phyloP scores from a whole-genome alignment of 37 sponge, comb jelly and placozoan species.

The Petrosia ficiformis region DNA sequence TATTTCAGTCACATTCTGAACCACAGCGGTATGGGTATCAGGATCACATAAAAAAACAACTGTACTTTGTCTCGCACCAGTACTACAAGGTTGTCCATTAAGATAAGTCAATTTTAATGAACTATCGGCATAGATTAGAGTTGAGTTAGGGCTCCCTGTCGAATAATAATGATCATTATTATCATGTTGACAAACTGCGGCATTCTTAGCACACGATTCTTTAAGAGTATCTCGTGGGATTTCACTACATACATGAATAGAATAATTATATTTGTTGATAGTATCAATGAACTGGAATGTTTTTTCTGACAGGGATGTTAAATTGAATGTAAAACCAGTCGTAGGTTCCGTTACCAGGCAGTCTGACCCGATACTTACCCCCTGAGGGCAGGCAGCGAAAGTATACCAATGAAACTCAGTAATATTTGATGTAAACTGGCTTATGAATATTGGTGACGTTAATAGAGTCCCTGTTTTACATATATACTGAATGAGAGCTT shows the following conservation, averaged over 20 bases:
- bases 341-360: constrained; percentile 44
- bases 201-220: not conserved
- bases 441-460: constrained; percentile 38
- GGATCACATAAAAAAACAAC: constrained; percentile 60
- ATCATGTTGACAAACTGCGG: constrained; percentile 48
- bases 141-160: constrained; percentile 32
- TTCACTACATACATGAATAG: constrained; percentile 45
- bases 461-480: constrained; percentile 54
- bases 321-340: constrained; percentile 47
- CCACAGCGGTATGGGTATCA: constrained; percentile 1
- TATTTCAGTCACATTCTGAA: constrained; percentile 39
- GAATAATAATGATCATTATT: not conserved
- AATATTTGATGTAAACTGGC: not conserved
- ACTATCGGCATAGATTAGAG: constrained; percentile 50
- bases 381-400: constrained; percentile 55
- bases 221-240: constrained; percentile 2
- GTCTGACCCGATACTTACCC: constrained; percentile 12
- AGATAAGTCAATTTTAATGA: constrained; percentile 32
- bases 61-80: constrained; percentile 21
- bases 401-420: constrained; percentile 73
- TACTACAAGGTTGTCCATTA: constrained; percentile 21
- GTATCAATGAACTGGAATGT: constrained; percentile 1
- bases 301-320: constrained; percentile 26
- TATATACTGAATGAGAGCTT: constrained; percentile 50
- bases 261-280: constrained; percentile 16